Base-by-base conservation (phyloP, 2,888 invertebrate genomes). In the Fabriciana adippe region DNA sequence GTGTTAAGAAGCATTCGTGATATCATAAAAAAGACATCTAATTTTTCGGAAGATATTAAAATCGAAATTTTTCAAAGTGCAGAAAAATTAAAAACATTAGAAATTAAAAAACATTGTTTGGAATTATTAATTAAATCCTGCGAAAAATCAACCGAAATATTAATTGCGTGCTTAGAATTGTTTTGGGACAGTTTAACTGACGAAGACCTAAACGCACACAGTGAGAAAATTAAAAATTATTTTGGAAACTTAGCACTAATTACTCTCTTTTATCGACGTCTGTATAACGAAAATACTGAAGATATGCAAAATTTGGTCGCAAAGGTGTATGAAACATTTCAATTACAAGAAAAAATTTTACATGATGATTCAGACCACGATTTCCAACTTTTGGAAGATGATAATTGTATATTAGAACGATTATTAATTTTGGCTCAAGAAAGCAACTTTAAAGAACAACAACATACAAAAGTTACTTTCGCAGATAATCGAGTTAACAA, bases 1-100 rank as follows among this genome's bases (percentile, higher is more conserved):
- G 91, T 97, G 56, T 92, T 98, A 69, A 95, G 97, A 79, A 96
- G 97, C 75, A 85, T 97, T 35, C 95, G 96, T 70, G 94, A 94
- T 53, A 93, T 94, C 71, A 84, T 97, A 16, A 95, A 95, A 78
- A 94, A 94, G 61, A 91, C 92, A 53, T 88, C 93, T 15, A 83
- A 85, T 31, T 85, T 93, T 18, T 80, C 89, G 1, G 94, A 94
- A 26, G 93, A 90, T 73, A 86, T 93, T 71, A 83, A 90, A 51
- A 85, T 85, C 5, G 94, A 95, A 81, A 89, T 95, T 18, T 79
- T 93, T 0, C 92, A 91, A 71, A 94, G 93, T 62, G 95, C 94
- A 63, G 81, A 89, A 13, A 95, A 95, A 79, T 85, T 97, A 63
- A 94, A 95, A 84, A 97, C 97, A 0, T 86, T 94, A 55, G 96